These are phyloP conservation scores for Busseola fusca DNA, from an alignment of 2,888 invertebrate species.

Conservation along the genomic window DNA sequence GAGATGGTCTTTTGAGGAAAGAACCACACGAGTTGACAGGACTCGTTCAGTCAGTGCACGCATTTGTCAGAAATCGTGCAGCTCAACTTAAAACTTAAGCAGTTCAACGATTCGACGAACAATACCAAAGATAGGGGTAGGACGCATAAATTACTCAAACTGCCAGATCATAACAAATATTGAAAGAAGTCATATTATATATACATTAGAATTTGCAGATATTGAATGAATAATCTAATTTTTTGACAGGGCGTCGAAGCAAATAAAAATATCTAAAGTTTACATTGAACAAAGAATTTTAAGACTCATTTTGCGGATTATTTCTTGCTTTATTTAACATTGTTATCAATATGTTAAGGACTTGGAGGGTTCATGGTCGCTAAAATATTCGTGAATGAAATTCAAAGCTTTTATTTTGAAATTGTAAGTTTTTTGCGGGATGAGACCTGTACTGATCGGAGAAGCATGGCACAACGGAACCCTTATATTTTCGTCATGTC, in stretches of 20 bases:
- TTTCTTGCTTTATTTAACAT: conserved; percentile 46
- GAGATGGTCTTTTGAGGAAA: no score
- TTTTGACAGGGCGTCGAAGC: conserved; percentile 14
- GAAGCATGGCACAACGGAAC: not conserved
- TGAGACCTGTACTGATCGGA: not conserved
- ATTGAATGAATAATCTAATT: conserved; percentile 30
- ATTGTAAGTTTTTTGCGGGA: not conserved
- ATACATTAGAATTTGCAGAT: conserved; percentile 5
- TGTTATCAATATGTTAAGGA: conserved; percentile 39
- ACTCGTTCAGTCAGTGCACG: no score
- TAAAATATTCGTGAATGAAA: conserved; percentile 37
- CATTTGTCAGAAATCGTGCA: no score
- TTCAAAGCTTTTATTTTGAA: conserved; percentile 3
- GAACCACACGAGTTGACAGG: no score
- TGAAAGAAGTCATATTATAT: conserved; percentile 2
- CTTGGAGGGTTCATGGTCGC: conserved; percentile 17
- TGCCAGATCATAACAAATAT: no score
- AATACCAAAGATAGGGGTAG: no score
- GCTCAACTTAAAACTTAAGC: no score
- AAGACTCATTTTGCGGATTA: conserved; percentile 46
- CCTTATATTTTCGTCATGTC: no score
- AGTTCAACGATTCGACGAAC: no score
- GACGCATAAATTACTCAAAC: no score
- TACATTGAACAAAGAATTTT: conserved; percentile 39
- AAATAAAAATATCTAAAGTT: conserved; percentile 40